A percentile compares a stretch with the other conserved stretches of the same genome.
Evolutionary conservation across 2,113 vertebrate species (phyloP).

Genomic region (Pampusana beccarii): DNA sequence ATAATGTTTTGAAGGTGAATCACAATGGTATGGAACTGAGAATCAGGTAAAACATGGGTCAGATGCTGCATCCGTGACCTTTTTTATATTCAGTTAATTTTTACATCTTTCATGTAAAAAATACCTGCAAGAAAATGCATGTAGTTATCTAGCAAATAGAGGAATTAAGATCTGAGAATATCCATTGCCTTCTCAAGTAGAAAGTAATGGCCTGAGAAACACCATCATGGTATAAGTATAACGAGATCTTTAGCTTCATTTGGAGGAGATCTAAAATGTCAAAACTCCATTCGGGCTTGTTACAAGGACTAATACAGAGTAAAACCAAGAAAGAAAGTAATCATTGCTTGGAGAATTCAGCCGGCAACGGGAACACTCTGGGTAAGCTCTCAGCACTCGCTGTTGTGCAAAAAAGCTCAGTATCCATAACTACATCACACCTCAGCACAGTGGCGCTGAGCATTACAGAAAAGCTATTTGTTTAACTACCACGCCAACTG

Average conservation of each 20-base stretch:
- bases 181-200: conserved; percentile 63
- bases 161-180: conserved; percentile 58
- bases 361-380: not conserved
- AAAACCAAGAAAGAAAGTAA: not conserved
- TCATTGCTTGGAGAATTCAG: not conserved
- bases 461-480: not conserved
- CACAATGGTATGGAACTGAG: not conserved
- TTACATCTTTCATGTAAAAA: not conserved
- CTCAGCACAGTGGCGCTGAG: not conserved
- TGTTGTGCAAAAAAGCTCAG: not conserved
- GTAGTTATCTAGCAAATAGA: conserved; percentile 56
- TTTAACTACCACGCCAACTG: not conserved
- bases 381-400: not conserved
- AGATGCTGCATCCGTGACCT: not conserved
- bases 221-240: conserved; percentile 52
- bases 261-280: conserved; percentile 70
- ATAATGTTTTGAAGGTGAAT: not conserved
- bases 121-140: not conserved
- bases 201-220: conserved; percentile 71
- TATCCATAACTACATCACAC: not conserved
- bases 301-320: not conserved
- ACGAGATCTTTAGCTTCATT: conserved; percentile 73
- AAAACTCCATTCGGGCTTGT: conserved; percentile 62
- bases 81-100: not conserved
- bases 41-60: not conserved